Base-by-base conservation (phyloP, 1,140 invertebrate species). In the Saxidomus purpurata region DNA sequence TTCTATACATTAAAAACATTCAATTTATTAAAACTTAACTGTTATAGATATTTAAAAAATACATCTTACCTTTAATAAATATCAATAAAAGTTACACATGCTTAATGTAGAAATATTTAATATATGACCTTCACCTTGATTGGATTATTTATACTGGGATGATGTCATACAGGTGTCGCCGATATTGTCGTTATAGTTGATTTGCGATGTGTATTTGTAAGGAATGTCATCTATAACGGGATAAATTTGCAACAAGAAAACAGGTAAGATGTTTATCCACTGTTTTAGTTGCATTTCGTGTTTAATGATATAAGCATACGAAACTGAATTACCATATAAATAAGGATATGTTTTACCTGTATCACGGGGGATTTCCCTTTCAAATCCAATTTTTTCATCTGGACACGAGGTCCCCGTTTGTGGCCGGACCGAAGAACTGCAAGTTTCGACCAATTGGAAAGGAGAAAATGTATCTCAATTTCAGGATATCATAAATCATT, bases 111-210 rank as follows among this genome's bases (percentile, higher is more conserved):
- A 63, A 6, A 28, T 9, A 13, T 3, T 67, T 67, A 38, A 6
- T 3, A 15, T 28, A n/a, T 38, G 67, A 71, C 67, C 67, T 71
- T 71, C 67, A 71, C 67, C 67, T 63, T 15, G 38, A 31, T 15
- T 71, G 9, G 6, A 34, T 6, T 71, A 40, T 71, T 71, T 71
- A 71, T 71, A 71, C 8, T 19, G 38, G 11, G 17, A 71, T 71
- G 67, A 71, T n/a, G 13, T 71, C 31, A 71, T 38, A 36, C 67
- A 71, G 67, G 67, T 71, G 67, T 71, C 22, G 67, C 61, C 61
- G 4, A 4, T n/a, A 43, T 15, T 43, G 43, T 43, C 43, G 43
- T 43, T 43, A 43, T 8, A 43, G 43, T 43, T 43, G 43, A 43
- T 43, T 8, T 43, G 43, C 43, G 15, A 43, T n/a, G n/a, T n/a